Evolutionary conservation across 1,140 invertebrate species (phyloP).

Genomic region (Wiebesia pumilae): DNA sequence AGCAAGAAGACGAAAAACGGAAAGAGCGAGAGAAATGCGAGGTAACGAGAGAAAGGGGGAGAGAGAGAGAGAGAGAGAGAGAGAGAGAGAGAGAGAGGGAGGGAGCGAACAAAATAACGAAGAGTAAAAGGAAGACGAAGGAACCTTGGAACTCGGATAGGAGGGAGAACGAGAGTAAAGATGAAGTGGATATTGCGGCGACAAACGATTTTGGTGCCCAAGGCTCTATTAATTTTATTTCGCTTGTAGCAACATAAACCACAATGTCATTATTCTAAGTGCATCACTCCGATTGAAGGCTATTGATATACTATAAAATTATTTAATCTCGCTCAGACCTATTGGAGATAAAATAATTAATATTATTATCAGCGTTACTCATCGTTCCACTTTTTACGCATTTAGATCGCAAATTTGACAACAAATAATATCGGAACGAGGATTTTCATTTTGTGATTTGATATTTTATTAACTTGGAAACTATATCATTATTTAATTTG

Average conservation of each 20-base stretch:
- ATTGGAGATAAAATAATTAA: background rate
- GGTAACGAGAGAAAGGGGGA: background rate
- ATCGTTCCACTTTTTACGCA: background rate
- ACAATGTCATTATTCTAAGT: constrained; percentile 23
- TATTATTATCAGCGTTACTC: background rate
- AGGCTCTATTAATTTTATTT: constrained; percentile 36
- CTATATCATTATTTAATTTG: too few relatives aligned
- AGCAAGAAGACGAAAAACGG: background rate
- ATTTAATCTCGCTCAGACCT: background rate
- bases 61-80: background rate
- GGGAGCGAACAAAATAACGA: background rate
- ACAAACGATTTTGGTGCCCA: background rate
- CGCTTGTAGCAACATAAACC: background rate
- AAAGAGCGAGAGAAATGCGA: too few relatives aligned
- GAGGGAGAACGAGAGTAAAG: constrained; percentile 11
- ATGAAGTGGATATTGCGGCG: constrained; percentile 1
- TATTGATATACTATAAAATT: background rate
- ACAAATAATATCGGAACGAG: too few relatives aligned
- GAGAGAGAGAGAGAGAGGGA: background rate
- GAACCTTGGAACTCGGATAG: background rate
- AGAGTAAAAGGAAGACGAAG: background rate
- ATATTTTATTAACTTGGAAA: background rate
- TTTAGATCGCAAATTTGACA: background rate
- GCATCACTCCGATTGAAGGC: background rate
- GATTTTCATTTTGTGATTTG: background rate